Evolutionary conservation across 2,888 invertebrate species (phyloP).

Genomic region (Acanthopleura granulata): DNA sequence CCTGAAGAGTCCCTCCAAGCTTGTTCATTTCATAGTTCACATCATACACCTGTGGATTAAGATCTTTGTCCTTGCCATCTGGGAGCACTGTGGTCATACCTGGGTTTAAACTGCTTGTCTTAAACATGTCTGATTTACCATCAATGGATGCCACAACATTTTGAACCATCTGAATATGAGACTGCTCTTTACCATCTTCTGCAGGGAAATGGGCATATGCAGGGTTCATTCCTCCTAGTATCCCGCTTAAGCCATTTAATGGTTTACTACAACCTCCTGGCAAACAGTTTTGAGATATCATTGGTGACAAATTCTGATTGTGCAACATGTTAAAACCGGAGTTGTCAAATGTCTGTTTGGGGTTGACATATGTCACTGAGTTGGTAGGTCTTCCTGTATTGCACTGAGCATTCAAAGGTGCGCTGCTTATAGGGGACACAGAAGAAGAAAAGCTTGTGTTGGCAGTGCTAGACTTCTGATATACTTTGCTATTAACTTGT

Average conservation of each 20-base stretch:
- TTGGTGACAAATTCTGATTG: not conserved
- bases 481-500: not conserved
- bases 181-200: slow-evolving; percentile 24
- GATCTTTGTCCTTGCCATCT: not conserved
- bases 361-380: too few species aligned
- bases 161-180: slow-evolving; percentile 43
- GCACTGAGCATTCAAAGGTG: not conserved
- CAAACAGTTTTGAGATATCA: not conserved
- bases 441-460: not conserved
- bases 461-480: not conserved
- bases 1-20: not conserved
- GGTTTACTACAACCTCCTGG: not conserved
- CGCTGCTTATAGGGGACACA: not conserved
- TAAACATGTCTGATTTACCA: slow-evolving; percentile 21
- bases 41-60: not conserved
- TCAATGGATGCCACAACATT: slow-evolving; percentile 42
- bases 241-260: not conserved
- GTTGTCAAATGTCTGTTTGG: not conserved
- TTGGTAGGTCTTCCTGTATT: not conserved
- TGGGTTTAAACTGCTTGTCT: not conserved
- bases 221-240: not conserved
- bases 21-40: not conserved
- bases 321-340: not conserved
- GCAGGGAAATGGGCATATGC: not conserved
- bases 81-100: not conserved